Base-by-base conservation (phyloP, 2,888 invertebrate species). In the Pelosia muscerda region DNA sequence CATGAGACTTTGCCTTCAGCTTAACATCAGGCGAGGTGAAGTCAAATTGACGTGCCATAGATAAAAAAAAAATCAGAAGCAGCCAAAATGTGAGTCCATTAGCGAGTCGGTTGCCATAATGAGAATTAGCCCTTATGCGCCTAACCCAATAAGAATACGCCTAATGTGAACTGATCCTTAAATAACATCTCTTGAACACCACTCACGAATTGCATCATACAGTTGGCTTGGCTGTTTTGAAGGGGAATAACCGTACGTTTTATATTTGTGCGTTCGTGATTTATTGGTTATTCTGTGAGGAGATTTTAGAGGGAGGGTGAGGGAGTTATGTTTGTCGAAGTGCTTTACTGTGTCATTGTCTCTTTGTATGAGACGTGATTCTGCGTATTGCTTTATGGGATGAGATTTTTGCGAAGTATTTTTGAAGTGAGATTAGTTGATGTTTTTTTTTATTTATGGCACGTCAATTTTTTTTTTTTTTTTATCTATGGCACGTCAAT, bases 131-230 rank as follows among this genome's bases (percentile, higher is more conserved):
- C 15, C 15, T 4, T 4, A 4, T 15, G 38, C 0, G 2, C 15
- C n/a, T 28, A 23, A 23, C 10, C 3, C 8, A 5, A 19, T 22
- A 22, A 1, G 10, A 38, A 56, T 42, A 64, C 28, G 53, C 25
- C 8, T 2, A 2, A 34, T 38, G 38, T 22, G 25, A 15, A 34
- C 13, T 2, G 8, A 25, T 25, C 55, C 28, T 56, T 25, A 66
- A 15, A 42, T 55, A 49, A 49, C 19, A 10, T 19, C 23, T 42
- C 15, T 56, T 38, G 62, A 56, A 57, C 31, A 31, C 61, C 9
- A n/a, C 49, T 53, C 57, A 66, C 62, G 25, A 57, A 53, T 66
- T 66, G 57, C 66, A 57, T 62, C 62, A 69, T 28, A 65, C 28
- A 56, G 49, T 53, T 53, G 58, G 55, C 55, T 56, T 66, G 26